phyloP scores from a whole-genome alignment of 2,797 vertebrate species.

The Protosalanx chinensis region DNA sequence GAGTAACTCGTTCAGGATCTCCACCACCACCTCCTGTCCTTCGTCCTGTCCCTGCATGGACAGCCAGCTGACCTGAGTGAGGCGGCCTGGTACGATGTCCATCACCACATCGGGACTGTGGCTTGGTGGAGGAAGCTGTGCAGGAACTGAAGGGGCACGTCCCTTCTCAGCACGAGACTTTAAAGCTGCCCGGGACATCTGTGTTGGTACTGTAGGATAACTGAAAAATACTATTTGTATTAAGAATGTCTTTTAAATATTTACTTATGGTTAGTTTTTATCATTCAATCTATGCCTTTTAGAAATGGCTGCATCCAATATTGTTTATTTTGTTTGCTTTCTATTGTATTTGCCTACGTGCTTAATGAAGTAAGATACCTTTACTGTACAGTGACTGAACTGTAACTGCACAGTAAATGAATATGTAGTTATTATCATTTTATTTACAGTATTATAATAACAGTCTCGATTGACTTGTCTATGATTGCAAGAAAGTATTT shows the following conservation, averaged over 20 bases:
- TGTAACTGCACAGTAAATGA: too few species aligned
- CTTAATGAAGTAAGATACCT: background rate
- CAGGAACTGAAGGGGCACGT: conserved; percentile 7
- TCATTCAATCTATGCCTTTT: too few species aligned
- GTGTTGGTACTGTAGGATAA: conserved; percentile 1
- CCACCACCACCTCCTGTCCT: conserved; percentile 61
- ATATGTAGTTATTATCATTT: too few species aligned
- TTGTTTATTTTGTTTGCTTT: too few species aligned
- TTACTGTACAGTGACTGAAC: background rate
- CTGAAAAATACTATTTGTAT: background rate
- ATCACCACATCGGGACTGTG: conserved; percentile 41
- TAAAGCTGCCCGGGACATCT: conserved; percentile 37
- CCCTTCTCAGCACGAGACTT: conserved; percentile 60
- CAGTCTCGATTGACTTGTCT: too few species aligned
- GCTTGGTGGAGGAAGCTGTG: background rate
- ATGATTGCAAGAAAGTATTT: too few species aligned
- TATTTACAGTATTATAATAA: too few species aligned
- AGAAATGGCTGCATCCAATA: too few species aligned
- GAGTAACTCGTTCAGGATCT: conserved; percentile 70
- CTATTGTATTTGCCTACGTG: too few species aligned
- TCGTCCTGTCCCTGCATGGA: conserved; percentile 64
- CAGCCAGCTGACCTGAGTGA: conserved; percentile 66
- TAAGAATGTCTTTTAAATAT: too few species aligned
- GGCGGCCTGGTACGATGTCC: conserved; percentile 57
- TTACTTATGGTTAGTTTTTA: too few species aligned